Evolutionary conservation across 2,888 invertebrate species (phyloP).

Genomic region (Epinotia ramella): DNA sequence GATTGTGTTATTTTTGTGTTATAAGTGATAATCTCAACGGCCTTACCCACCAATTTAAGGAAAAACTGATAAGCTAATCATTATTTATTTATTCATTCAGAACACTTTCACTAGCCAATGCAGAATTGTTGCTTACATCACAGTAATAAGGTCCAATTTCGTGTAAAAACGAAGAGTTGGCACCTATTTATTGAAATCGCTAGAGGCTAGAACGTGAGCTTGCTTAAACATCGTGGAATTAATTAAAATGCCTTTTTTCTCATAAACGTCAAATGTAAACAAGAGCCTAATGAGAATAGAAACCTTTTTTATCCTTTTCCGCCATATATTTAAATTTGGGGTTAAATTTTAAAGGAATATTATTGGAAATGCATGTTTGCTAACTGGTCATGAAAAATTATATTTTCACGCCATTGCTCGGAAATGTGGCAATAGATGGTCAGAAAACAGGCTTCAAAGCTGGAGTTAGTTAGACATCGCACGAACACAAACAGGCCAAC

Average conservation of each 20-base stretch:
- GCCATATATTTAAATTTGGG: not conserved
- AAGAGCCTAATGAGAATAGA: conserved; percentile 9
- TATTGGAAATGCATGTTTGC: not conserved
- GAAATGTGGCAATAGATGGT: no score
- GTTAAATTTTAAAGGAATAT: not conserved
- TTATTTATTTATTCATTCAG: not conserved
- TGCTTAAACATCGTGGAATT: conserved; percentile 39
- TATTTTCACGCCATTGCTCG: no score
- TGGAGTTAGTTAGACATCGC: no score
- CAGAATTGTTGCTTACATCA: not conserved
- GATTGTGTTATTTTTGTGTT: no score
- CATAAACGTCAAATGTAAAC: conserved; percentile 30
- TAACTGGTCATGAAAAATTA: not conserved
- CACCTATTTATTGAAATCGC: conserved; percentile 37
- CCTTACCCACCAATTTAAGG: no score
- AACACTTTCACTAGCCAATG: not conserved
- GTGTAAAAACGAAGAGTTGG: not conserved
- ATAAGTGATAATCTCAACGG: no score
- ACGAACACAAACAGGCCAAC: no score
- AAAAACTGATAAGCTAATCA: conserved; percentile 15
- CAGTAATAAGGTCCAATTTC: not conserved
- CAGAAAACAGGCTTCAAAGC: no score
- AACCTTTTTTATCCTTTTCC: conserved; percentile 6
- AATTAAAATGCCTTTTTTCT: conserved; percentile 40
- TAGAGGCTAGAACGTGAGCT: conserved; percentile 39